These are phyloP conservation scores for Dicentrarchus labrax DNA, from an alignment of 2,113 vertebrate species.

Conservation along the genomic window DNA sequence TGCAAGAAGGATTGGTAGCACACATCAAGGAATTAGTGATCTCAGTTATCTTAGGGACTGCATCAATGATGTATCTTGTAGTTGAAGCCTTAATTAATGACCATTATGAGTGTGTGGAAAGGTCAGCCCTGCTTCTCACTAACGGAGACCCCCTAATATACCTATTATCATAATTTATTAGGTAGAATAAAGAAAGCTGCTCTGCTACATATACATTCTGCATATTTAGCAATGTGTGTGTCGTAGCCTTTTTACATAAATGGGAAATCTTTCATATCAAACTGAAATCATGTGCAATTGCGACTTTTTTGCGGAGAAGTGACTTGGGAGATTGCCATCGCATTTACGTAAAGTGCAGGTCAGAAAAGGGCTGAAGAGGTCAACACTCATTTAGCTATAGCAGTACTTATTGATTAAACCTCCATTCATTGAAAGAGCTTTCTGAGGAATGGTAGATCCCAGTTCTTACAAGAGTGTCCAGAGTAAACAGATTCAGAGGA, in stretches of 20 bases:
- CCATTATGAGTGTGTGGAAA: background rate
- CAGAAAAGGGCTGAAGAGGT: background rate
- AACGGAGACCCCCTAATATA: background rate
- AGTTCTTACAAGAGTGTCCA: conserved; percentile 19
- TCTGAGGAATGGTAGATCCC: conserved; percentile 1
- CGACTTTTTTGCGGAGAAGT: background rate
- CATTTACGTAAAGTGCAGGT: background rate
- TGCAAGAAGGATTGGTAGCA: background rate
- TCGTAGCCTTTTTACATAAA: background rate
- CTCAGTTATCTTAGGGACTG: background rate
- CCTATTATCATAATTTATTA: background rate
- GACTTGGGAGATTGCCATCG: background rate
- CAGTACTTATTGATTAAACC: conserved; percentile 9
- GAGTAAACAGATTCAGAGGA: conserved; percentile 52
- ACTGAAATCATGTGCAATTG: background rate
- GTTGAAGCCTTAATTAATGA: conserved; percentile 12
- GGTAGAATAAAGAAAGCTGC: background rate
- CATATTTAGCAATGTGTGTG: background rate
- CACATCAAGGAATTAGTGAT: background rate
- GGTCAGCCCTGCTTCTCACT: background rate
- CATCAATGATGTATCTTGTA: conserved; percentile 10
- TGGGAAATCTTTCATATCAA: background rate
- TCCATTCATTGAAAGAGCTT: background rate
- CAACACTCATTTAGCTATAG: background rate
- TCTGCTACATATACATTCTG: background rate